phyloP scores from a whole-genome alignment of 2,113 vertebrate species.

The Gnathonemus longibarbis region DNA sequence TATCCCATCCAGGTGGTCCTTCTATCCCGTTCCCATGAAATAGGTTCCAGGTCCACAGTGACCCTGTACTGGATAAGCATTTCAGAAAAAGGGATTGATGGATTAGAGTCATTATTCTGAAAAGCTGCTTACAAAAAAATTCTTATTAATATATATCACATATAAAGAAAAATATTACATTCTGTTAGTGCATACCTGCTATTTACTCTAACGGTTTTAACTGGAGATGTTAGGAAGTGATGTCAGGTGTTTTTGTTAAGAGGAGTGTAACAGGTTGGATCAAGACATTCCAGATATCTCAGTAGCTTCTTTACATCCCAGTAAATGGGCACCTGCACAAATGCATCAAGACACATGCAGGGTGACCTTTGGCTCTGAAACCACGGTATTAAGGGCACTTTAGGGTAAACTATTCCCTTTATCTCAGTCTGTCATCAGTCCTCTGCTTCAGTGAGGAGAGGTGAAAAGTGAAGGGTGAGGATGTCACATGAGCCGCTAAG shows the following conservation, averaged over 20 bases:
- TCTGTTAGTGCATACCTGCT: neutral
- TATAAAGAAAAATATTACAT: neutral
- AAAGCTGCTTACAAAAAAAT: neutral
- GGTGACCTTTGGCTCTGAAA: neutral
- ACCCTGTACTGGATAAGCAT: neutral
- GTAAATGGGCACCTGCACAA: neutral
- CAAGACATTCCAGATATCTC: neutral
- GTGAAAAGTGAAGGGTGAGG: neutral
- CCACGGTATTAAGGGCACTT: neutral
- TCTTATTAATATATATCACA: neutral
- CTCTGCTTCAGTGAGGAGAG: neutral
- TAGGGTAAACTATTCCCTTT: neutral
- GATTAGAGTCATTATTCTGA: neutral
- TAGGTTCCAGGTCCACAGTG: neutral
- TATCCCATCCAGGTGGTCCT: neutral
- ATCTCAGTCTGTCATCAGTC: neutral
- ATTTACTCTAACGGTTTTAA: neutral
- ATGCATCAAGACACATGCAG: neutral
- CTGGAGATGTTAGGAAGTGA: neutral
- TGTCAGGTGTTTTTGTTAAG: neutral
- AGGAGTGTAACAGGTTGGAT: neutral
- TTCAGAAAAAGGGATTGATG: neutral
- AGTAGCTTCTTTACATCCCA: neutral
- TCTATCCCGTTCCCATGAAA: neutral
- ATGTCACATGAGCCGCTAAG: slow-evolving; percentile 14